A percentile compares a stretch with the other conserved stretches of the same genome.
Evolutionary conservation across 2,888 invertebrate genomes (phyloP).

Genomic region (Gandaritis pyraliata): DNA sequence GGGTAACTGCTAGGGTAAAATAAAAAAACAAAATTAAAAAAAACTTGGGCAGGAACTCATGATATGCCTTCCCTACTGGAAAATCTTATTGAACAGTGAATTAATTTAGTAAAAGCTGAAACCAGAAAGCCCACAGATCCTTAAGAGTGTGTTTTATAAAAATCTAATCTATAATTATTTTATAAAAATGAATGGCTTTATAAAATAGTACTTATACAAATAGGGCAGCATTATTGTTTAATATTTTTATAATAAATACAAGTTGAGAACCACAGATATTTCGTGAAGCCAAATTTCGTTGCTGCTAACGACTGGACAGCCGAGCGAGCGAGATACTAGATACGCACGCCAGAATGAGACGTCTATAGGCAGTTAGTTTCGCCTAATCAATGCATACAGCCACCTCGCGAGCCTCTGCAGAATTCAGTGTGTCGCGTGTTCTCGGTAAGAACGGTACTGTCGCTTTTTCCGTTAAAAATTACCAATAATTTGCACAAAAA

Average conservation of each 20-base stretch:
- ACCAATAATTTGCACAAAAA: slow-evolving; percentile 49
- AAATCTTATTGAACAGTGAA: no score
- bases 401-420: slow-evolving; percentile 67
- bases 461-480: slow-evolving; percentile 43
- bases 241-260: neutral
- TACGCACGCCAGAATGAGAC: slow-evolving; percentile 56
- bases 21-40: no score
- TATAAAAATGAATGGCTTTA: no score
- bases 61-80: no score
- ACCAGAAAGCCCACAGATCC: no score
- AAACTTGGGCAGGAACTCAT: no score
- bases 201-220: no score
- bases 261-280: slow-evolving; percentile 66
- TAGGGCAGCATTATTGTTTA: no score
- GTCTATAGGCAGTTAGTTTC: slow-evolving; percentile 62
- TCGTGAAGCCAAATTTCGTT: slow-evolving; percentile 78
- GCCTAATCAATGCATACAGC: slow-evolving; percentile 82
- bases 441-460: slow-evolving; percentile 58
- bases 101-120: no score
- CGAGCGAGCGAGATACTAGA: slow-evolving; percentile 56
- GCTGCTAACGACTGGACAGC: slow-evolving; percentile 60
- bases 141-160: no score
- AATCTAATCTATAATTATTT: no score
- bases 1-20: no score
- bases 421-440: slow-evolving; percentile 69